Evolutionary conservation across 2,888 invertebrate genomes (phyloP).

Genomic region (Cephonodes hylas): DNA sequence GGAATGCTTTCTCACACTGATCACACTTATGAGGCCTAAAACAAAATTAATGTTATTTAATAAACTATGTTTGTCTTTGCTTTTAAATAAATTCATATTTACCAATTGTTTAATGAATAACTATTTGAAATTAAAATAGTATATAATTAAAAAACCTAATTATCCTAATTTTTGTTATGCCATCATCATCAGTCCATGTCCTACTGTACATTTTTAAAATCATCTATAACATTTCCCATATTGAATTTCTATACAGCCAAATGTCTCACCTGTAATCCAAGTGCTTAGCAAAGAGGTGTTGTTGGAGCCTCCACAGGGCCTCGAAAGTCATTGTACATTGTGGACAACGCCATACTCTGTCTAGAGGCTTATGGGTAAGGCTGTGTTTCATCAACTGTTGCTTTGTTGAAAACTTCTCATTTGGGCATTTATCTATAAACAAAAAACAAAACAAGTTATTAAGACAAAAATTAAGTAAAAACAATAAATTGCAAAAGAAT

Average conservation of each 20-base stretch:
- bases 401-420: constrained; percentile 65
- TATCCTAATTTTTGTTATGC: too few relatives aligned
- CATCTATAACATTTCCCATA: too few relatives aligned
- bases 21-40: constrained; percentile 72
- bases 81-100: too few relatives aligned
- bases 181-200: too few relatives aligned
- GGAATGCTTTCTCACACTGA: constrained; percentile 62
- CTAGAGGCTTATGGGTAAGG: constrained; percentile 62
- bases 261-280: constrained; percentile 54
- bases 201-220: too few relatives aligned
- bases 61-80: too few relatives aligned
- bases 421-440: constrained; percentile 63
- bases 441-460: not conserved
- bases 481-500: too few relatives aligned
- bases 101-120: too few relatives aligned
- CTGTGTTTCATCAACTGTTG: constrained; percentile 71
- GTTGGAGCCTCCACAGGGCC: constrained; percentile 66
- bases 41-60: constrained; percentile 18
- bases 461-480: not conserved
- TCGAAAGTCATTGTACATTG: constrained; percentile 69
- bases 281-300: constrained; percentile 69
- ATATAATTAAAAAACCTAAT: too few relatives aligned
- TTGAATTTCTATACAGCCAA: not conserved
- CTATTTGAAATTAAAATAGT: too few relatives aligned
- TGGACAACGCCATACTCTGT: constrained; percentile 65